Evolutionary conservation across 2,888 invertebrate genomes (phyloP).

Genomic region (Acanthacorydalis orientalis): DNA sequence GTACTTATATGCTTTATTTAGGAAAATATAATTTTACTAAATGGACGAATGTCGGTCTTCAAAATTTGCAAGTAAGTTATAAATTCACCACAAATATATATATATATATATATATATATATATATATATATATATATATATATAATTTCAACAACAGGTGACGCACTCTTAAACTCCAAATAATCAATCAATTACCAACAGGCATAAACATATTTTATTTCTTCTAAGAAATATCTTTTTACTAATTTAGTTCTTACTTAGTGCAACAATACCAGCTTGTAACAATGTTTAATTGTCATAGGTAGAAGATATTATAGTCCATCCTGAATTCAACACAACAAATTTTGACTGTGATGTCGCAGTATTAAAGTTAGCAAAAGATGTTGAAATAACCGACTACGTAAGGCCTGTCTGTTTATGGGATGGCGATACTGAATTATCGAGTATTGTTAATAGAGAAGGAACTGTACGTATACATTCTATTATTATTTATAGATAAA

Average conservation of each 20-base stretch:
- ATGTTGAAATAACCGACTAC: conserved; percentile 19
- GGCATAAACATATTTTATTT: too few species aligned
- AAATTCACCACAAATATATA: too few species aligned
- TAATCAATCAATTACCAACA: too few species aligned
- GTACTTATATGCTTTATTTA: conserved; percentile 19
- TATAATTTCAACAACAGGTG: too few species aligned
- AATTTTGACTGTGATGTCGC: conserved; percentile 21
- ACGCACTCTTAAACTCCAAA: too few species aligned
- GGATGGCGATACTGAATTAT: conserved; percentile 15
- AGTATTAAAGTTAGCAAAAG: conserved; percentile 16
- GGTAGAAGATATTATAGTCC: conserved; percentile 17
- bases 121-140: too few species aligned
- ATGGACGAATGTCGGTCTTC: conserved; percentile 16
- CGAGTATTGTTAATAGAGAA: conserved; percentile 14
- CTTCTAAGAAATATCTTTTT: too few species aligned
- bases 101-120: too few species aligned
- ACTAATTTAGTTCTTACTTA: too few species aligned
- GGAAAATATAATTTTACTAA: conserved; percentile 18
- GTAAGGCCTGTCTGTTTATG: conserved; percentile 24
- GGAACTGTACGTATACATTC: conserved; percentile 12
- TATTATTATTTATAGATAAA: not conserved
- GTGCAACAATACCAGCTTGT: too few species aligned
- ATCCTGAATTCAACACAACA: conserved; percentile 19
- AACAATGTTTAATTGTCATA: too few species aligned
- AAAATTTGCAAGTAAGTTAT: too few species aligned